phyloP scores from a whole-genome alignment of 2,113 vertebrate species.

The Lasiurus borealis region DNA sequence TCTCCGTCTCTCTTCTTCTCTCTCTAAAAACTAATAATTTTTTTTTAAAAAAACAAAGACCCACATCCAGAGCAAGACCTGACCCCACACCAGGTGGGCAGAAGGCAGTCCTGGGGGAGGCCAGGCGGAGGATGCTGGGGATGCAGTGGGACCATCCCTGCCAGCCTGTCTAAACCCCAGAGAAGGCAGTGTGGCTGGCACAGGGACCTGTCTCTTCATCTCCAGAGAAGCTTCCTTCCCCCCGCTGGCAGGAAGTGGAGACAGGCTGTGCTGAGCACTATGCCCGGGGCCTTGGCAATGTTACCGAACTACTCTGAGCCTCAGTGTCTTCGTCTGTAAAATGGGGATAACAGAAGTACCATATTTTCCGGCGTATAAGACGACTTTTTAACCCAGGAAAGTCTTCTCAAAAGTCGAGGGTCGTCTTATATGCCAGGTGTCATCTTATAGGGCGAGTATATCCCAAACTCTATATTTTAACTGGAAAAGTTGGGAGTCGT shows the following conservation, averaged over 20 bases:
- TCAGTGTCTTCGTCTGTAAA: background rate
- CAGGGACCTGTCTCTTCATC: background rate
- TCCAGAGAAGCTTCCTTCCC: background rate
- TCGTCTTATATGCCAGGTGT: no score
- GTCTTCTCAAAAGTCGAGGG: no score
- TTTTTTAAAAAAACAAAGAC: background rate
- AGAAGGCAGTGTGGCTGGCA: no score
- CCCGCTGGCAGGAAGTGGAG: background rate
- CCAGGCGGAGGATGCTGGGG: no score
- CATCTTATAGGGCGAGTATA: no score
- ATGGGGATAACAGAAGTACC: background rate
- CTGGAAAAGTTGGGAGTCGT: no score
- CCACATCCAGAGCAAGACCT: background rate
- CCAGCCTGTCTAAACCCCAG: background rate
- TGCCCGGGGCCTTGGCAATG: background rate
- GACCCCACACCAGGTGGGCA: background rate
- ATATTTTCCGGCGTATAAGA: no score
- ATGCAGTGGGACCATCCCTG: background rate
- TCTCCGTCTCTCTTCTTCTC: background rate
- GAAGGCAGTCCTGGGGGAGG: background rate
- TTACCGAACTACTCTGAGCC: background rate
- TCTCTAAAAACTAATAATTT: background rate
- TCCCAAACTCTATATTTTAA: no score
- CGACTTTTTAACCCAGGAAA: no score
- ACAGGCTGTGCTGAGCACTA: rapidly evolving